These are phyloP conservation scores for Trachymyrmex cornetzi DNA, from an alignment of 1,140 invertebrate genomes.

Conservation along the genomic window DNA sequence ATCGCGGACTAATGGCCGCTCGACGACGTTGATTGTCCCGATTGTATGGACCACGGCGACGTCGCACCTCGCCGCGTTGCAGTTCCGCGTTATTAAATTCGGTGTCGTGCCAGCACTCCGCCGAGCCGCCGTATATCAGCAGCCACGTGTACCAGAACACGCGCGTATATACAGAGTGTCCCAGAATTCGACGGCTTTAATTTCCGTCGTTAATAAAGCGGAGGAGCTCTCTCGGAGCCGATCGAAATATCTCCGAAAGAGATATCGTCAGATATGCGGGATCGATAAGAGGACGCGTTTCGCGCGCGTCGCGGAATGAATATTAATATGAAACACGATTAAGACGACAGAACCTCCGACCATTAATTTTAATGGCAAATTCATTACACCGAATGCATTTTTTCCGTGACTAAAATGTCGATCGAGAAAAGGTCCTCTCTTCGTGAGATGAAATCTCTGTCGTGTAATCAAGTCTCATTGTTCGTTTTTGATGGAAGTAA, in stretches of 20 bases:
- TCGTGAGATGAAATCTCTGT: neutral
- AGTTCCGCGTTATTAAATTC: constrained; percentile 63
- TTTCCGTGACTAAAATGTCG: constrained; percentile 10
- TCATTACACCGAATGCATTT: neutral
- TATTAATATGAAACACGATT: constrained; percentile 14
- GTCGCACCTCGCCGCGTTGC: constrained; percentile 47
- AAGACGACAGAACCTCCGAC: neutral
- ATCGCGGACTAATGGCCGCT: constrained; percentile 45
- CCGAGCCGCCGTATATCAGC: constrained; percentile 33
- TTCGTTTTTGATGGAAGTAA: neutral
- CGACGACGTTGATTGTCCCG: constrained; percentile 62
- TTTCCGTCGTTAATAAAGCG: neutral
- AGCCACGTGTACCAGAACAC: constrained; percentile 38
- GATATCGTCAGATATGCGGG: constrained; percentile 7
- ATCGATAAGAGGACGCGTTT: neutral
- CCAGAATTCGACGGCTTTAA: constrained; percentile 18
- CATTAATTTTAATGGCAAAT: constrained; percentile 4
- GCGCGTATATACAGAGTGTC: constrained; percentile 23
- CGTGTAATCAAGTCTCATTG: neutral
- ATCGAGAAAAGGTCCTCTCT: neutral
- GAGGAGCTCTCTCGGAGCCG: neutral
- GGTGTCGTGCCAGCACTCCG: constrained; percentile 18
- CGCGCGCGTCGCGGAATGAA: neutral
- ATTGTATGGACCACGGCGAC: constrained; percentile 50
- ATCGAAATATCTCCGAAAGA: neutral